Evolutionary conservation across 2,797 vertebrate genomes (phyloP).

Genomic region (Arctocebus calabarensis): DNA sequence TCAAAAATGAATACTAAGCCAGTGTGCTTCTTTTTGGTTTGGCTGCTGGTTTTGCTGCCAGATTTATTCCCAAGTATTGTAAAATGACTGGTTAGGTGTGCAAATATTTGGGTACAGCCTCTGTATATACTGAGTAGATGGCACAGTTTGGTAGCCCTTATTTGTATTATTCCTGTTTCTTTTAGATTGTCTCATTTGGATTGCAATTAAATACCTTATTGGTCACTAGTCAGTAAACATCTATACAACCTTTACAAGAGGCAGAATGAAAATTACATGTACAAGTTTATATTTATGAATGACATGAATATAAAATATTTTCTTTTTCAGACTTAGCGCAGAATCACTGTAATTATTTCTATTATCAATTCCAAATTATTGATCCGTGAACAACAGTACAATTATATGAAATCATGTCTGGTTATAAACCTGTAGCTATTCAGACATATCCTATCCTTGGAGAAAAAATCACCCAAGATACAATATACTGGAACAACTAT

Average conservation of each 20-base stretch:
- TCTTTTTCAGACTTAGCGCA: slow-evolving; percentile 70
- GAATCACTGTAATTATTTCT: slow-evolving; percentile 53
- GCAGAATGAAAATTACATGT: not conserved
- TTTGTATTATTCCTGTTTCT: not conserved
- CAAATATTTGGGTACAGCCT: not conserved
- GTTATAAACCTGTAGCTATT: slow-evolving; percentile 93
- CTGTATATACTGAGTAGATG: not conserved
- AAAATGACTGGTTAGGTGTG: not conserved
- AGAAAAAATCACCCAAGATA: slow-evolving; percentile 95
- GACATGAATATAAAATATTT: slow-evolving; percentile 30
- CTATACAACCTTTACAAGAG: slow-evolving; percentile 4
- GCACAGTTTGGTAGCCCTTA: not conserved
- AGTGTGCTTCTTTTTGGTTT: slow-evolving; percentile 28
- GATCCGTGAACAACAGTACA: slow-evolving; percentile 34
- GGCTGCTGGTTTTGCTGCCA: not conserved
- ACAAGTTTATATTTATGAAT: slow-evolving; percentile 44
- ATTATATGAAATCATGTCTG: slow-evolving; percentile 90
- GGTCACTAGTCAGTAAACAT: not conserved
- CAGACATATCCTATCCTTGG: slow-evolving; percentile 92
- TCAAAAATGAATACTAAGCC: not conserved
- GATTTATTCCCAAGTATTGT: not conserved
- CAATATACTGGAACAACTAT: slow-evolving; percentile 95
- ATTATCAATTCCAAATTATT: slow-evolving; percentile 23
- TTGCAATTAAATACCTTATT: slow-evolving; percentile 38
- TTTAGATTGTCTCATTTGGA: not conserved